Evolutionary conservation across 2,797 vertebrate species (phyloP).

Genomic region (Diceros bicornis): DNA sequence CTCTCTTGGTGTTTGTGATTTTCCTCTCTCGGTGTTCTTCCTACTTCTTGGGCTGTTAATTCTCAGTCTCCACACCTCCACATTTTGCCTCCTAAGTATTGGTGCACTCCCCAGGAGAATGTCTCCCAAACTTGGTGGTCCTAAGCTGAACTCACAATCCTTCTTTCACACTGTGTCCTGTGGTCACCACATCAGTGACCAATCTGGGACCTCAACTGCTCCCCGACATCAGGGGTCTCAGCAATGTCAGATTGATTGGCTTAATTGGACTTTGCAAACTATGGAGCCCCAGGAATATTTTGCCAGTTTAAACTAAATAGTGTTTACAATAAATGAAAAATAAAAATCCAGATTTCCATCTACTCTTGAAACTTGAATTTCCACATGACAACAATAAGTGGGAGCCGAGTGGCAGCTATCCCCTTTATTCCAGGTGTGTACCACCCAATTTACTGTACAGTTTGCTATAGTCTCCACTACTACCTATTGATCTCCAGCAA

Average conservation of each 20-base stretch:
- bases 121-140: neutral
- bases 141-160: neutral
- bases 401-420: neutral
- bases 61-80: neutral
- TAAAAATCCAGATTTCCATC: neutral
- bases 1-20: no score
- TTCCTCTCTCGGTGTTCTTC: no score
- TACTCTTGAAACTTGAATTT: neutral
- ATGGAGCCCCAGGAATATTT: neutral
- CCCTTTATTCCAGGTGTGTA: neutral
- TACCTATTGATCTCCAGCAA: neutral
- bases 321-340: neutral
- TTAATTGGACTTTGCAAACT: neutral
- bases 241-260: neutral
- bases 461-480: neutral
- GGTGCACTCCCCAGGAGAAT: neutral
- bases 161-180: neutral
- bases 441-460: neutral
- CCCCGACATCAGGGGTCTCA: neutral
- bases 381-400: neutral
- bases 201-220: neutral
- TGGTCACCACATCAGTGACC: neutral
- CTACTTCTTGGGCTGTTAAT: neutral
- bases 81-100: neutral
- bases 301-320: slow-evolving; percentile 3